Evolutionary conservation across 2,797 vertebrate species (phyloP).

Genomic region (Silurus aristotelis): DNA sequence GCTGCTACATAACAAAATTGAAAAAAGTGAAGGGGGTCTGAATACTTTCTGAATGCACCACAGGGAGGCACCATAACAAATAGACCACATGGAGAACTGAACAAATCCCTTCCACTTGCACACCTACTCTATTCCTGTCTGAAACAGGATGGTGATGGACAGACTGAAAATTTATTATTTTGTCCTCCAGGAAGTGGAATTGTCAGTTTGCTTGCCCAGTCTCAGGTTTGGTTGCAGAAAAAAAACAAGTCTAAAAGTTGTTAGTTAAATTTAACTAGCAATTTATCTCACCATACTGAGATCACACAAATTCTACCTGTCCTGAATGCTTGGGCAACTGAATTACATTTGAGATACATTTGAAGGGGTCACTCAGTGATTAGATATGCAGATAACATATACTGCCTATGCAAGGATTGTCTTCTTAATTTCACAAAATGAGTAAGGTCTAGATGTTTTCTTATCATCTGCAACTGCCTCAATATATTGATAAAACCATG

Average conservation of each 20-base stretch:
- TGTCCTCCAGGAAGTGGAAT: neutral
- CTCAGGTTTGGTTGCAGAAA: neutral
- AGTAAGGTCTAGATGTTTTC: too few species aligned
- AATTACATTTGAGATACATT: neutral
- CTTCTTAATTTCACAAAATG: too few species aligned
- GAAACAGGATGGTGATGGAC: neutral
- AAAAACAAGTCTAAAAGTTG: neutral
- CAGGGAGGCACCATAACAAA: neutral
- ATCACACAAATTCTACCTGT: too few species aligned
- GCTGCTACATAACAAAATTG: too few species aligned
- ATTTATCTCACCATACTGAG: too few species aligned
- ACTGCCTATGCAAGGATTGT: too few species aligned
- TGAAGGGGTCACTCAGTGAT: neutral
- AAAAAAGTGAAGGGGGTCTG: too few species aligned
- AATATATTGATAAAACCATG: too few species aligned
- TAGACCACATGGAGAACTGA: neutral
- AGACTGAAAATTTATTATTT: neutral
- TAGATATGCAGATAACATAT: too few species aligned
- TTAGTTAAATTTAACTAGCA: neutral
- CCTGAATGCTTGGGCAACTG: neutral
- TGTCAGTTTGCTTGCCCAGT: neutral
- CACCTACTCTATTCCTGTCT: neutral
- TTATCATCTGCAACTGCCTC: too few species aligned
- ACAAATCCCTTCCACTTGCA: neutral
- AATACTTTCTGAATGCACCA: too few species aligned